Percentiles rank a stretch among this genome's conserved stretches.
Conservation (phyloP, 2,888 invertebrate species). For the Ophioninae sp. region DNA sequence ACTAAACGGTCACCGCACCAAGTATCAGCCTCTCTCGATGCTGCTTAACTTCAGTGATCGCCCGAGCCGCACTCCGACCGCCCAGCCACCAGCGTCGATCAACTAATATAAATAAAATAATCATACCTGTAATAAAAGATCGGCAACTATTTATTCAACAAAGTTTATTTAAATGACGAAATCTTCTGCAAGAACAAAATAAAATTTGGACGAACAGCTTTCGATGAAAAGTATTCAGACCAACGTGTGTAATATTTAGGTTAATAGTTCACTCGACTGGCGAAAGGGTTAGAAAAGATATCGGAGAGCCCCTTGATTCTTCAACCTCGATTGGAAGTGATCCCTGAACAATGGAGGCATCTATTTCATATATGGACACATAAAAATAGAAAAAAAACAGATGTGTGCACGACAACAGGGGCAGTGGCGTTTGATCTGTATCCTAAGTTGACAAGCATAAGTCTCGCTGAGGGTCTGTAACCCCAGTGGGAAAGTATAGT, state of each 20-base stretch:
- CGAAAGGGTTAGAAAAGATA: slow-evolving; percentile 13
- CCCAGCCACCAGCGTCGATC: too few species aligned
- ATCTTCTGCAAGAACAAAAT: background rate
- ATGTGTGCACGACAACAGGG: slow-evolving; percentile 22
- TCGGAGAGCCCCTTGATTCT: slow-evolving; percentile 8
- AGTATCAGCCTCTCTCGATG: too few species aligned
- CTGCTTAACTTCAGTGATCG: too few species aligned
- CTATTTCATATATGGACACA: slow-evolving; percentile 9
- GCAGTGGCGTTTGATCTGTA: slow-evolving; percentile 32
- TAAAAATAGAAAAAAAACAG: slow-evolving; percentile 7
- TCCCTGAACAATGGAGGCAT: background rate
- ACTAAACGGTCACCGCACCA: too few species aligned
- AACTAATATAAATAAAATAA: background rate
- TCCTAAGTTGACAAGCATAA: slow-evolving; percentile 10
- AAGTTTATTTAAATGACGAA: background rate
- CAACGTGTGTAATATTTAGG: background rate
- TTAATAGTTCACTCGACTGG: background rate
- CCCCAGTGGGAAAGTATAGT: background rate
- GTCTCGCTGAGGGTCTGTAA: slow-evolving; percentile 27
- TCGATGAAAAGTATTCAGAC: background rate
- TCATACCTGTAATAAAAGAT: background rate
- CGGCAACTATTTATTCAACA: background rate
- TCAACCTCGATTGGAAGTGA: background rate
- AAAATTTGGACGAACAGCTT: background rate
- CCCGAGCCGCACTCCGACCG: too few species aligned